Percentiles rank a stretch among this genome's conserved stretches.
phyloP scores from a whole-genome alignment of 2,113 vertebrate species.

The Amblyopsis rosae region DNA sequence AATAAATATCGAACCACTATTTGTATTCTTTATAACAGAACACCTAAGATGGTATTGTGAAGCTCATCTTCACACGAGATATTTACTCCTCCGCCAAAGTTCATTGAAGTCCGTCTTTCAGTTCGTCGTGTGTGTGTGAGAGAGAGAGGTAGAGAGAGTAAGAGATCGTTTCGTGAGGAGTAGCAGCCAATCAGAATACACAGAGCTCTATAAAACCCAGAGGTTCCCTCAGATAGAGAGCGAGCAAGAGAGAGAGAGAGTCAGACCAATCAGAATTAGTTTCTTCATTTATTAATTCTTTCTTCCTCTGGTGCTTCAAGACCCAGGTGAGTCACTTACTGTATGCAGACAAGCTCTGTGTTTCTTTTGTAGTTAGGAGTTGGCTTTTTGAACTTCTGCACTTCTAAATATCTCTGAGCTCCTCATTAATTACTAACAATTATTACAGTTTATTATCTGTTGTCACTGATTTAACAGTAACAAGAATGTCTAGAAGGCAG shows the following conservation, averaged over 20 bases:
- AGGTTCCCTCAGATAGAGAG: slow-evolving; percentile 47
- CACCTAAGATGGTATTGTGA: background rate
- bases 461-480: no score
- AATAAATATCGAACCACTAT: no score
- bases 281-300: background rate
- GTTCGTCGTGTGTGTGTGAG: background rate
- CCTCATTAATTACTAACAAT: no score
- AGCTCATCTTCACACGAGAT: background rate
- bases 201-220: slow-evolving; percentile 72
- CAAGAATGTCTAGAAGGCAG: no score
- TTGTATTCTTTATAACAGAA: no score
- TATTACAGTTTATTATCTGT: no score
- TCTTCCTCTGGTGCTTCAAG: no score
- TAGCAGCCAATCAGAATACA: slow-evolving; percentile 67
- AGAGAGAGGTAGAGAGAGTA: slow-evolving; percentile 5
- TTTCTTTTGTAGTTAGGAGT: no score
- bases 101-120: background rate
- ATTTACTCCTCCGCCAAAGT: background rate
- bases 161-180: slow-evolving; percentile 53
- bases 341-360: no score
- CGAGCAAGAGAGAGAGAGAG: slow-evolving; percentile 35
- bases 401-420: no score
- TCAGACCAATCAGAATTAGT: background rate
- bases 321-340: no score
- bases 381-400: no score